phyloP scores from a whole-genome alignment of 30 jellyfish, hydroid and myxozoan species.

The Mastigias papua region DNA sequence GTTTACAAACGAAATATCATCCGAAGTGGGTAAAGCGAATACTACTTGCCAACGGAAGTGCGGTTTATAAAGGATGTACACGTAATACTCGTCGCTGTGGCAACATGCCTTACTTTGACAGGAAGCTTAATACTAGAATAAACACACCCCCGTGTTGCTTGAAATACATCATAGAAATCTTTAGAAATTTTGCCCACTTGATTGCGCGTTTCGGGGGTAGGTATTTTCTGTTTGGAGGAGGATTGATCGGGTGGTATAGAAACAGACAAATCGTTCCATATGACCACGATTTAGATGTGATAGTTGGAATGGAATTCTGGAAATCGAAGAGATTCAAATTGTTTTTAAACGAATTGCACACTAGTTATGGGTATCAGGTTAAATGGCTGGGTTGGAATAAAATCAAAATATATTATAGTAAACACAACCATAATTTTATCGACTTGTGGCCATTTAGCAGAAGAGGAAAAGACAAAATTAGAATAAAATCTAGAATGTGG shows the following conservation, averaged over 20 bases:
- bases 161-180: constrained; percentile 33
- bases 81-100: constrained; percentile 15
- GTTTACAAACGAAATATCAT: constrained; percentile 8
- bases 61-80: constrained; percentile 45
- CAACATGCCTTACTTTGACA: constrained; percentile 32
- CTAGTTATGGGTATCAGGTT: constrained; percentile 6
- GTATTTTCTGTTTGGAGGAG: constrained; percentile 57
- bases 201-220: constrained; percentile 10
- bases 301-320: constrained; percentile 56
- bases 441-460: constrained; percentile 72
- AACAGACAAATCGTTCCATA: constrained; percentile 55
- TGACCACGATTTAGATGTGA: constrained; percentile 58
- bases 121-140: constrained; percentile 9
- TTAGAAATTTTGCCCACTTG: constrained; percentile 1
- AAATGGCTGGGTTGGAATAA: constrained; percentile 20
- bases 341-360: neutral
- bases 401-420: constrained; percentile 43
- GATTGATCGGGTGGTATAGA: constrained; percentile 67
- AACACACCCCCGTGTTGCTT: constrained; percentile 73
- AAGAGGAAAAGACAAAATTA: neutral
- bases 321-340: constrained; percentile 18
- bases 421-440: constrained; percentile 18
- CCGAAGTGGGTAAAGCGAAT: constrained; percentile 59
- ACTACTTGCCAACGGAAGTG: constrained; percentile 23
- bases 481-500: constrained; percentile 30